Evolutionary conservation across 1,140 invertebrate genomes (phyloP).

Genomic region (Ruditapes philippinarum): DNA sequence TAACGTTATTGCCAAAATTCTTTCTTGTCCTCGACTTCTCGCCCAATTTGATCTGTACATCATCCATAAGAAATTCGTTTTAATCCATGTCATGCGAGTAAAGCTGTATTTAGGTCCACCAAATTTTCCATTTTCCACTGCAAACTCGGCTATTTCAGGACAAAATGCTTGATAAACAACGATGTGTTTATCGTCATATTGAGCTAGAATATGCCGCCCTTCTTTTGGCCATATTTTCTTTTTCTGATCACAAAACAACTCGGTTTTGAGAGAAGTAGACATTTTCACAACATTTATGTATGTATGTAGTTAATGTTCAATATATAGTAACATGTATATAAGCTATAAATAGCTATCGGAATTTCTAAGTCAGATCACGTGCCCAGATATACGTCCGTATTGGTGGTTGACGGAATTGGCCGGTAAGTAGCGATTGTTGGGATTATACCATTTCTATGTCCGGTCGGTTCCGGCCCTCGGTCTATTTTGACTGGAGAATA

Average conservation of each 20-base stretch:
- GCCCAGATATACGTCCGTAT: too few species aligned
- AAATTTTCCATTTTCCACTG: conserved; percentile 59
- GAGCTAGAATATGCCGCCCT: conserved; percentile 74
- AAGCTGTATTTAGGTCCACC: conserved; percentile 70
- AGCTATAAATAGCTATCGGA: too few species aligned
- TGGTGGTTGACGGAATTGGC: too few species aligned
- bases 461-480: too few species aligned
- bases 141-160: conserved; percentile 71
- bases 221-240: conserved; percentile 53
- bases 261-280: not conserved
- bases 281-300: not conserved
- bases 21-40: conserved; percentile 74
- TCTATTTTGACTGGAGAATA: too few species aligned
- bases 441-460: too few species aligned
- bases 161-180: conserved; percentile 81
- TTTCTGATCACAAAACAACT: conserved; percentile 44
- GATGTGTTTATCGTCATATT: conserved; percentile 68
- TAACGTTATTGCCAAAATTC: conserved; percentile 77
- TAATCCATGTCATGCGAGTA: conserved; percentile 81
- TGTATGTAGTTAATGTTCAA: not conserved
- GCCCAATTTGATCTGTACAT: conserved; percentile 82
- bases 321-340: too few species aligned
- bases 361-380: too few species aligned
- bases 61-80: conserved; percentile 84
- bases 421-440: too few species aligned